Evolutionary conservation across 1,140 invertebrate species (phyloP).

Genomic region (Sinonovacula constricta): DNA sequence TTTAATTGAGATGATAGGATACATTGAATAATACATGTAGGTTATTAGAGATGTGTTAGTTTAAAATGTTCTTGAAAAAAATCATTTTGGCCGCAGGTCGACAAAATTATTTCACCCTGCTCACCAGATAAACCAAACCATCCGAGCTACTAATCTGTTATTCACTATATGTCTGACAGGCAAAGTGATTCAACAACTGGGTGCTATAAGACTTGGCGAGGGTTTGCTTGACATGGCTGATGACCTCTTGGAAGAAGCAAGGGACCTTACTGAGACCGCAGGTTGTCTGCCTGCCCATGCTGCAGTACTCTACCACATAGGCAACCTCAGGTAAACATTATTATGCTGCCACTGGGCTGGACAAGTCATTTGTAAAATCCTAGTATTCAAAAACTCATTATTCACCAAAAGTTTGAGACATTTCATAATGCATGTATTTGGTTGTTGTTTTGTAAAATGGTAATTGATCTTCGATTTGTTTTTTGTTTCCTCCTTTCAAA

Average conservation of each 20-base stretch:
- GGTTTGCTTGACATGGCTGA: constrained; percentile 63
- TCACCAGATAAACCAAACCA: too few relatives aligned
- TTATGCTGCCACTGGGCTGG: neutral
- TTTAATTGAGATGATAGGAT: too few relatives aligned
- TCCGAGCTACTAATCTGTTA: too few relatives aligned
- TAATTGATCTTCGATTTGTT: neutral
- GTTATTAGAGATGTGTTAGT: too few relatives aligned
- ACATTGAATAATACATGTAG: too few relatives aligned
- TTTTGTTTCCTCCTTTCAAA: too few relatives aligned
- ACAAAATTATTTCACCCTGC: too few relatives aligned
- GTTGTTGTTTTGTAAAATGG: neutral
- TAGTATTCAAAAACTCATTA: too few relatives aligned
- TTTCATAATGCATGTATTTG: too few relatives aligned
- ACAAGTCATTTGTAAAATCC: neutral
- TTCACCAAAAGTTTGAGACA: too few relatives aligned
- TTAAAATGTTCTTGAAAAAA: too few relatives aligned
- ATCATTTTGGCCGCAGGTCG: too few relatives aligned
- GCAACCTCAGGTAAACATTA: constrained; percentile 64
- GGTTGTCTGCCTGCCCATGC: constrained; percentile 60
- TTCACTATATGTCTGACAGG: constrained; percentile 16
- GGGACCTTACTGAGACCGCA: constrained; percentile 59
- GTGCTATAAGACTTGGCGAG: constrained; percentile 59
- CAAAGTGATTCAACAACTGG: constrained; percentile 61
- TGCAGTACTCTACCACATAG: constrained; percentile 64
- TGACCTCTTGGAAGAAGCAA: constrained; percentile 62